Conservation (phyloP, 2,888 invertebrate genomes). For the Melanchra persicariae region DNA sequence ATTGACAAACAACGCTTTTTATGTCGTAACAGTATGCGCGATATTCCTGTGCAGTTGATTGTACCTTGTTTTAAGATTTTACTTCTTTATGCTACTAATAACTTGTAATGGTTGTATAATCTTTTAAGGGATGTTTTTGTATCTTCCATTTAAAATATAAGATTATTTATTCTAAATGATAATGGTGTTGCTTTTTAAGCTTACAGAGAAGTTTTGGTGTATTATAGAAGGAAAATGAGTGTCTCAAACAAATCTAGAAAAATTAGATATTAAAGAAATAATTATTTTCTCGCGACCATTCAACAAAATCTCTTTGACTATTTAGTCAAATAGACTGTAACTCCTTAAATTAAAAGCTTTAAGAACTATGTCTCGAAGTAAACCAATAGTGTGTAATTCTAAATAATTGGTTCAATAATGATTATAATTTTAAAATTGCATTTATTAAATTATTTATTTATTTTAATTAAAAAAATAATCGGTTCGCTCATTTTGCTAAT, state of each 20-base stretch:
- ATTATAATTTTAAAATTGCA: constrained; percentile 23
- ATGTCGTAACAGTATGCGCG: too few species aligned
- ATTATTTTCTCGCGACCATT: neutral
- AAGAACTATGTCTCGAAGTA: constrained; percentile 19
- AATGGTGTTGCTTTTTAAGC: neutral
- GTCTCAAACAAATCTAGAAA: too few species aligned
- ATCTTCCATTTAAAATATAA: neutral
- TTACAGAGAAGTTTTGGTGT: neutral
- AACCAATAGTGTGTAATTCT: neutral
- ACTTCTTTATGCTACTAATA: neutral
- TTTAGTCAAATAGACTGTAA: neutral
- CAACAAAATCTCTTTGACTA: too few species aligned
- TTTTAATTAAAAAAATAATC: constrained; percentile 1
- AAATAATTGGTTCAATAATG: constrained; percentile 6
- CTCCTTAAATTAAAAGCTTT: neutral
- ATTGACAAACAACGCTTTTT: too few species aligned
- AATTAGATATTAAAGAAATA: too few species aligned
- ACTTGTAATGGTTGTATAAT: constrained; percentile 1
- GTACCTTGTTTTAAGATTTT: neutral
- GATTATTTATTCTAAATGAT: neutral
- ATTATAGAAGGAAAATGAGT: neutral
- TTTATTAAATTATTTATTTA: constrained; percentile 24
- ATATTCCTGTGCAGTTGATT: neutral
- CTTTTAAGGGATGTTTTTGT: constrained; percentile 11
- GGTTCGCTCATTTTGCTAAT: constrained; percentile 20